Evolutionary conservation across 1,140 invertebrate genomes (phyloP).

Genomic region (Drosophila lowei): DNA sequence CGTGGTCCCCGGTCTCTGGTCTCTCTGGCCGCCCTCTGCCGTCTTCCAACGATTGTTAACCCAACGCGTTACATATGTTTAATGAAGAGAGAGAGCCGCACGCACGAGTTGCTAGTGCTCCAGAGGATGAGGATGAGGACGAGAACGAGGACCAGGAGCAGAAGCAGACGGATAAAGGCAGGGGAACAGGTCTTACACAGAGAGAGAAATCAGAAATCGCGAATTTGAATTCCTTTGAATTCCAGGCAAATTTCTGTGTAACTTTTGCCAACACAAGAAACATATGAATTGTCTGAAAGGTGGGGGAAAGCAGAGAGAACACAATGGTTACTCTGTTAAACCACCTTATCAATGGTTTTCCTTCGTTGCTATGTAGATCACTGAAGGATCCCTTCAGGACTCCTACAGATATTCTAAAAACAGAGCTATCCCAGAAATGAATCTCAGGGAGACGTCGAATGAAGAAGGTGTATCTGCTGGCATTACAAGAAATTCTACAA

Average conservation of each 20-base stretch:
- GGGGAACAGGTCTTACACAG: conserved; percentile 5
- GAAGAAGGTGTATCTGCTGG: no score
- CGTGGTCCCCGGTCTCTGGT: neutral
- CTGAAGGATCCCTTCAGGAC: no score
- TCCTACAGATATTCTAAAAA: no score
- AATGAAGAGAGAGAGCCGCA: conserved; percentile 64
- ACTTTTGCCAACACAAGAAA: no score
- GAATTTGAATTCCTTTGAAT: no score
- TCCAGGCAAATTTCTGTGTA: no score
- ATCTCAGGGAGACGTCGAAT: no score
- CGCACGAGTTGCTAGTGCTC: conserved; percentile 49
- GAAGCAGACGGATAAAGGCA: conserved; percentile 2
- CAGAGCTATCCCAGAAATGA: no score
- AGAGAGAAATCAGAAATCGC: neutral
- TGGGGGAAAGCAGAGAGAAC: neutral
- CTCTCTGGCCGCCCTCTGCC: neutral
- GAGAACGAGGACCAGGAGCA: neutral
- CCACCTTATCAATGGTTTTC: no score
- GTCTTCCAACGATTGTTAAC: conserved; percentile 41
- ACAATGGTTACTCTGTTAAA: neutral
- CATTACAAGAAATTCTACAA: no score
- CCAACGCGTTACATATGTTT: conserved; percentile 73
- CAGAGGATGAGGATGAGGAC: neutral
- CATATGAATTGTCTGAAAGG: no score
- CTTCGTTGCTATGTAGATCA: no score